Conservation (phyloP, 2,113 vertebrate genomes). For the Melozone crissalis region DNA sequence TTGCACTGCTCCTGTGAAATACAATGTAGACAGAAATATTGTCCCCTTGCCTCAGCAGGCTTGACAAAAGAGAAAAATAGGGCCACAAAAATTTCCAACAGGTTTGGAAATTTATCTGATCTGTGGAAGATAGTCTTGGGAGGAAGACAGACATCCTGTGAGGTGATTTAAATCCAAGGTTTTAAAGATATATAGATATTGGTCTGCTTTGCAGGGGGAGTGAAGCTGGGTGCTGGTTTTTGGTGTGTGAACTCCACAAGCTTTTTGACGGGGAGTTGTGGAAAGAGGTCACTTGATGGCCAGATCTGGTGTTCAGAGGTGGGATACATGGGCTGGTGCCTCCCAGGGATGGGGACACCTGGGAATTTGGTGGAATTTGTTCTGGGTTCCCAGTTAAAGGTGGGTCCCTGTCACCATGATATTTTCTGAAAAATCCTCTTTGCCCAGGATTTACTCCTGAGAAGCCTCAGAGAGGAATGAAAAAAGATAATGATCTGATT, state of each 20-base stretch:
- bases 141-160: background rate
- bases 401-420: too few species aligned
- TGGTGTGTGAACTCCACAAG: background rate
- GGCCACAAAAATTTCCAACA: background rate
- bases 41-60: background rate
- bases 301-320: background rate
- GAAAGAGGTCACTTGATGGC: background rate
- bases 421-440: too few species aligned
- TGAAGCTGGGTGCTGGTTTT: background rate
- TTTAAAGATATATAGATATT: background rate
- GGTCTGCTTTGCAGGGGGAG: background rate
- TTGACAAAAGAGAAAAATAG: conserved; percentile 44
- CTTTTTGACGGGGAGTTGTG: background rate
- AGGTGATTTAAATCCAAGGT: background rate
- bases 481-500: too few species aligned
- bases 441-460: too few species aligned
- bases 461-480: too few species aligned
- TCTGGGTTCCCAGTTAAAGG: background rate
- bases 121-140: background rate
- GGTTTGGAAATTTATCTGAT: conserved; percentile 25
- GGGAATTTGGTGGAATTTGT: background rate
- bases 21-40: conserved; percentile 42
- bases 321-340: background rate
- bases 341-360: background rate
- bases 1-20: conserved; percentile 24